Conservation (phyloP, 2,888 invertebrate genomes). For the Glyphotaelius pellucidus region DNA sequence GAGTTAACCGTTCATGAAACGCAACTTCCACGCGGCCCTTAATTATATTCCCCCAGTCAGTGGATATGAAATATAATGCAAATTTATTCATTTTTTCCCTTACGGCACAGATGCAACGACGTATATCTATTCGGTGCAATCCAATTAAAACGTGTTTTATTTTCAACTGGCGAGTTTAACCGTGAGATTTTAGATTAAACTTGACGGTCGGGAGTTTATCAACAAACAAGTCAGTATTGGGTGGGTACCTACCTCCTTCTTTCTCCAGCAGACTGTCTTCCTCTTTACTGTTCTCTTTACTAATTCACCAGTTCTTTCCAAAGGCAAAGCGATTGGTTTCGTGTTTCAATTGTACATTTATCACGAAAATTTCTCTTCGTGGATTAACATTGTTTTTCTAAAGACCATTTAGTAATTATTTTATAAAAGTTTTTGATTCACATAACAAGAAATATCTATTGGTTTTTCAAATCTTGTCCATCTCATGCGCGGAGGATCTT, state of each 20-base stretch:
- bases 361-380: neutral
- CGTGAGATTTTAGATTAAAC: constrained; percentile 54
- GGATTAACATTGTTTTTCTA: neutral
- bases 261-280: constrained; percentile 47
- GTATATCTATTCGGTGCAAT: constrained; percentile 56
- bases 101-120: constrained; percentile 61
- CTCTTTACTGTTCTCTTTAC: neutral
- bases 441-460: too few relatives aligned
- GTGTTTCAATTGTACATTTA: neutral
- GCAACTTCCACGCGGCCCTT: constrained; percentile 66
- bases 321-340: neutral
- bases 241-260: neutral
- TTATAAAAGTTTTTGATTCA: too few relatives aligned
- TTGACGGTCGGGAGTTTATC: constrained; percentile 31
- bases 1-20: constrained; percentile 66
- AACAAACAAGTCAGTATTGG: constrained; percentile 26
- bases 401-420: too few relatives aligned
- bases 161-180: constrained; percentile 52
- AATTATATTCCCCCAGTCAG: constrained; percentile 77
- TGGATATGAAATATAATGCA: constrained; percentile 78
- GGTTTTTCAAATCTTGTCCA: neutral
- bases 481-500: neutral
- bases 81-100: constrained; percentile 69
- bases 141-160: constrained; percentile 60
- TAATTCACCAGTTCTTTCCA: neutral